Conservation (phyloP, 2,888 invertebrate species). For the Harpalus rufipes region DNA sequence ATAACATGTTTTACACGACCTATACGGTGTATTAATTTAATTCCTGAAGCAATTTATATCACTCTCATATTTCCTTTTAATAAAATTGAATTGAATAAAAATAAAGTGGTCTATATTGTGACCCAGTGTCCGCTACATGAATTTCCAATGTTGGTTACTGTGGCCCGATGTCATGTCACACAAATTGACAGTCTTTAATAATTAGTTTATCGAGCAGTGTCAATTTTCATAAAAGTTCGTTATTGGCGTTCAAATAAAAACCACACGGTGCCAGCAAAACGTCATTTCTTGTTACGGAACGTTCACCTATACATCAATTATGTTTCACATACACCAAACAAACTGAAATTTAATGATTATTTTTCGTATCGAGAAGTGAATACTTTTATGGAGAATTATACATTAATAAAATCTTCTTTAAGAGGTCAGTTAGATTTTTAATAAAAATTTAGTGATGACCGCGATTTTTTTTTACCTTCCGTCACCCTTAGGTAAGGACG, state of each 20-base stretch:
- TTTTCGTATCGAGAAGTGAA: too few relatives aligned
- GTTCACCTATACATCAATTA: slow-evolving; percentile 20
- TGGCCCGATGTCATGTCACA: neutral
- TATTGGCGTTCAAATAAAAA: slow-evolving; percentile 37
- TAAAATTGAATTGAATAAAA: slow-evolving; percentile 5
- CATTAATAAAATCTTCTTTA: too few relatives aligned
- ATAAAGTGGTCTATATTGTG: neutral
- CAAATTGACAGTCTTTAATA: slow-evolving; percentile 33
- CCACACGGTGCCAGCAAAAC: slow-evolving; percentile 7
- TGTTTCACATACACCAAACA: slow-evolving; percentile 7
- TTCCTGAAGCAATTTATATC: neutral
- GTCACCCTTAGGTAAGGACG: too few relatives aligned
- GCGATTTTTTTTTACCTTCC: too few relatives aligned
- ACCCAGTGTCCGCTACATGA: neutral
- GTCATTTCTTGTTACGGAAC: slow-evolving; percentile 9
- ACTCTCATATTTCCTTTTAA: neutral
- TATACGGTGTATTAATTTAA: too few relatives aligned
- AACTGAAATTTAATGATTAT: neutral
- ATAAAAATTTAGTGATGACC: too few relatives aligned
- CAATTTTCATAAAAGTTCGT: slow-evolving; percentile 44
- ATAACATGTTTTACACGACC: too few relatives aligned
- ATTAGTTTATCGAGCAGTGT: slow-evolving; percentile 25
- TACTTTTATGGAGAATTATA: too few relatives aligned
- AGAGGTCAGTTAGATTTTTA: too few relatives aligned
- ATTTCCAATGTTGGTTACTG: neutral